These are phyloP conservation scores for Monoplex corrugatus DNA, from an alignment of 2,888 invertebrate genomes.

Conservation along the genomic window DNA sequence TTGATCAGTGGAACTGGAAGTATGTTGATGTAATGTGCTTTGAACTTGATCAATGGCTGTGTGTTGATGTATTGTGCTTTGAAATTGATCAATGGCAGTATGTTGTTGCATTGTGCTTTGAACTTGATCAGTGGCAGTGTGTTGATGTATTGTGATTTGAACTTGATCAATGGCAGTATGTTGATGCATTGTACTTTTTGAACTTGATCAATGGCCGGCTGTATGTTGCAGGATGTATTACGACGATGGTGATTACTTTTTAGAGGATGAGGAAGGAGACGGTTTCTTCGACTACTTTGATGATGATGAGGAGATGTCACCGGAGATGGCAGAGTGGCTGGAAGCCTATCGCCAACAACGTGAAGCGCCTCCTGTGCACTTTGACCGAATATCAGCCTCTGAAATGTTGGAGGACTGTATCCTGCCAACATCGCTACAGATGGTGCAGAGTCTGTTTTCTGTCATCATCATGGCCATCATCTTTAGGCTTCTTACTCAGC, in stretches of 20 bases:
- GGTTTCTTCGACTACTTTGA: conserved; percentile 51
- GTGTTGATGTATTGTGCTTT: background rate
- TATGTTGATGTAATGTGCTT: background rate
- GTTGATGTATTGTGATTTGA: too few relatives aligned
- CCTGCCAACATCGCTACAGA: conserved; percentile 75
- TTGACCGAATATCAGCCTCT: conserved; percentile 63
- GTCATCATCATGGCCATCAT: conserved; percentile 75
- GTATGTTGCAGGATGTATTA: conserved; percentile 19
- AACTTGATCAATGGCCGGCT: background rate
- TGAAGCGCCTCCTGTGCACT: conserved; percentile 55
- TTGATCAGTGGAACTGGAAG: too few relatives aligned
- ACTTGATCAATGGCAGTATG: background rate
- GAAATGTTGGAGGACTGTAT: conserved; percentile 74
- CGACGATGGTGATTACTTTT: conserved; percentile 48
- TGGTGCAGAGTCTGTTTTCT: conserved; percentile 71
- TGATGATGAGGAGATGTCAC: conserved; percentile 57
- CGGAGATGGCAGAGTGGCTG: conserved; percentile 59
- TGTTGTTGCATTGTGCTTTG: background rate
- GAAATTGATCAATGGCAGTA: background rate
- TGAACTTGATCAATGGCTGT: background rate
- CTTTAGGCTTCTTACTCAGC: conserved; percentile 68
- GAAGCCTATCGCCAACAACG: conserved; percentile 50
- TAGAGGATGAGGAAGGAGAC: conserved; percentile 49
- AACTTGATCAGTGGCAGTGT: background rate
- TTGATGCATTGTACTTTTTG: background rate